Evolutionary conservation across 1,140 invertebrate genomes (phyloP), one percentile per base, ranked within the genome.

Genomic region (Scaptomyza hsui): DNA sequence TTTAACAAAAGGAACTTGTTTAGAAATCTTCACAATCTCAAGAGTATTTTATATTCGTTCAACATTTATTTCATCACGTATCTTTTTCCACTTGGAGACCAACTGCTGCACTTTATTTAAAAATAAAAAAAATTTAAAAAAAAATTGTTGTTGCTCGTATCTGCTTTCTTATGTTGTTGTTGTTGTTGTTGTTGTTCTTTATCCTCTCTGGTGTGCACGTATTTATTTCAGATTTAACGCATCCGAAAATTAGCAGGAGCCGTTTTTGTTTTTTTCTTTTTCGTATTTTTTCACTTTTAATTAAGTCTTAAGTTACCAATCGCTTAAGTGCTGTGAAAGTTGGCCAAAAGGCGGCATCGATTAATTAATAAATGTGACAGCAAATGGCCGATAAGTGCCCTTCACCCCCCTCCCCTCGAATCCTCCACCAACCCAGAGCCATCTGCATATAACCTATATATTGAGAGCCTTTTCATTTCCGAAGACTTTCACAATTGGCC

Each of bases 311-410:
- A 73, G 80, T 83, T 83, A 83, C 80, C 69, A 26, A 44, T 75
- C 62, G 80, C 48, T 64, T 68, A 81, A 86, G 74, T 51, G 68
- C 53, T 72, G 76, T 55, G 59, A 72, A 73, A 72, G 70, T 69
- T 68, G 45, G 42, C 39, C 42, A 62, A 42, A 21, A 69, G 39
- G 35, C 71, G 75, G 79, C 49, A 65, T 75, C 79, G 75, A 75
- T 83, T 83, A 83, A 85, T 85, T 85, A 85, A 86, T 86, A 86
- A 85, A 86, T 86, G 81, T 80, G 81, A 85, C 81, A 86, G 81
- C 78, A 85, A 83, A 85, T 86, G 80, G 77, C 35, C 77, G 81
- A 86, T 85, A 86, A 81, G 81, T 80, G 68, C 18, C 26, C 18
- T 12, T 2, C 9, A 57, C 18, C 32, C 48, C n/a, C n/a, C n/a